Evolutionary conservation across 2,113 vertebrate species (phyloP).

Genomic region (Muntiacus reevesi): DNA sequence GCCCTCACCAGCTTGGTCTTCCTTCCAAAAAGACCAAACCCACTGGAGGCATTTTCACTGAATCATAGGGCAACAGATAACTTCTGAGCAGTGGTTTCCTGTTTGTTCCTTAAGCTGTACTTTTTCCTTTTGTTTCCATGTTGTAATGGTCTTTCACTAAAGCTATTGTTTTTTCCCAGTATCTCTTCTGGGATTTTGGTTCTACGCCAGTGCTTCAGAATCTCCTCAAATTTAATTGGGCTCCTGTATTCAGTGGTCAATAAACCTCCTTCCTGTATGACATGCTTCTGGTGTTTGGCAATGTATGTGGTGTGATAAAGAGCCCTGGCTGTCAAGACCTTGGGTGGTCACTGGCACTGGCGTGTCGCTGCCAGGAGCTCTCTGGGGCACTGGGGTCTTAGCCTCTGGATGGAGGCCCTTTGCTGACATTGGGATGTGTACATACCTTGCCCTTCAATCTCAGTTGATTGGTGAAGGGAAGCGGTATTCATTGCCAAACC

Average conservation of each 20-base stretch:
- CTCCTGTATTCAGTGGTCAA: background rate
- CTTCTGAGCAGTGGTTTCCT: background rate
- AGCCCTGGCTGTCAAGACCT: background rate
- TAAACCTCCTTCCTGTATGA: background rate
- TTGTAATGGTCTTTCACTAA: background rate
- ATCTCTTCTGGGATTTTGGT: background rate
- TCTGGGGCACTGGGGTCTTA: background rate
- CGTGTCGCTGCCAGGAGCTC: accelerated
- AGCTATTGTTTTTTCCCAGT: background rate
- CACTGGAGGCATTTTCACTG: background rate
- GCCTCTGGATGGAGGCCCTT: background rate
- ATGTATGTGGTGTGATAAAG: background rate
- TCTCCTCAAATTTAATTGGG: background rate
- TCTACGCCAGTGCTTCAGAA: background rate
- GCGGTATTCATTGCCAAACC: background rate
- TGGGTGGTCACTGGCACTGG: background rate
- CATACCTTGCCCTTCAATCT: background rate
- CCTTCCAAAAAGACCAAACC: background rate
- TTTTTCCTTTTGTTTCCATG: background rate
- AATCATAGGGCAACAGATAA: background rate
- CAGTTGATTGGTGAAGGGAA: background rate
- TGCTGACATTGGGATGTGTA: background rate
- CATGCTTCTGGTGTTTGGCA: background rate
- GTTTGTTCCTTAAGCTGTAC: background rate
- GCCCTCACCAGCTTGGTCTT: background rate